A percentile compares a stretch with the other conserved stretches of the same genome.
Conservation (phyloP, 2,113 vertebrate species). For the Maccullochella peelii region DNA sequence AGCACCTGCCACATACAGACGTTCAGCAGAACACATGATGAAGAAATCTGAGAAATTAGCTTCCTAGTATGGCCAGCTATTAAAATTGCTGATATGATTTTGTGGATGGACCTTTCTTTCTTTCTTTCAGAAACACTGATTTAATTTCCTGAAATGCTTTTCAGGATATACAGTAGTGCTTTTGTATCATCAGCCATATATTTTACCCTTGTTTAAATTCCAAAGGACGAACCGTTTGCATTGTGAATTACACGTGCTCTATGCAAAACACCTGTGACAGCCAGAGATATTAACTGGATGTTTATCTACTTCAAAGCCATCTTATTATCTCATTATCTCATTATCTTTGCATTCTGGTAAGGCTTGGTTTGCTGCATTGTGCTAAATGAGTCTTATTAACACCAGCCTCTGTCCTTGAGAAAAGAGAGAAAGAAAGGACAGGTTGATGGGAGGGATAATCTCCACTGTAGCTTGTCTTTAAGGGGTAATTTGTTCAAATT, state of each 20-base stretch:
- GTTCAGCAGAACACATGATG: background rate
- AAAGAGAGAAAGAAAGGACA: conserved; percentile 41
- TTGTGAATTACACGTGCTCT: conserved; percentile 54
- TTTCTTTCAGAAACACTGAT: conserved; percentile 8
- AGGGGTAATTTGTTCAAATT: conserved; percentile 64
- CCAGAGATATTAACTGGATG: conserved; percentile 62
- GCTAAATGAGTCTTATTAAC: conserved; percentile 74
- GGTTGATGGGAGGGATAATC: conserved; percentile 61
- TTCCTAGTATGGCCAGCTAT: background rate
- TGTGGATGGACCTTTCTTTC: background rate
- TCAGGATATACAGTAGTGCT: background rate
- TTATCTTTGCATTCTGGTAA: conserved; percentile 70
- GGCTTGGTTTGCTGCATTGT: conserved; percentile 58
- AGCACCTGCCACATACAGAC: background rate
- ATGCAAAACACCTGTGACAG: conserved; percentile 59
- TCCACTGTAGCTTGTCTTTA: conserved; percentile 34
- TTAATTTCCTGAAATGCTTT: background rate
- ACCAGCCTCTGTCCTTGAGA: conserved; percentile 66
- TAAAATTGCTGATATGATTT: background rate
- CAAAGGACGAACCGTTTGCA: conserved; percentile 34
- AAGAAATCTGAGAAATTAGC: conserved; percentile 1
- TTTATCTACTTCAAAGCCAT: conserved; percentile 71
- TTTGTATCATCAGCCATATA: background rate
- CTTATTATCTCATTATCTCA: conserved; percentile 72
- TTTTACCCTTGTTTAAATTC: conserved; percentile 41